These are phyloP conservation scores for Anser brachyrhynchus DNA, from an alignment of 2,113 vertebrate genomes.

Conservation along the genomic window DNA sequence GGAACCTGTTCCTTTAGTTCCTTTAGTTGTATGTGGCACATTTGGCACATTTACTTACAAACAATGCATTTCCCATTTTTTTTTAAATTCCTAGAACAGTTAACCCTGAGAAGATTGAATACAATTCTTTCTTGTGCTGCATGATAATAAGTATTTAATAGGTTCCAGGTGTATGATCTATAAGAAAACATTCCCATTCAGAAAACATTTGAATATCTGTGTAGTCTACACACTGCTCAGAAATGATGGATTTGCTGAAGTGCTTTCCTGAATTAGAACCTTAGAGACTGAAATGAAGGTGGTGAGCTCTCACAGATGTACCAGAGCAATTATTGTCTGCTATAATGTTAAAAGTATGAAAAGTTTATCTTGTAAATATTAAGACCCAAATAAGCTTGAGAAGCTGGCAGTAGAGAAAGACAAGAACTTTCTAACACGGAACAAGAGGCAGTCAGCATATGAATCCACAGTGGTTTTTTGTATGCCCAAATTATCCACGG, in stretches of 20 bases:
- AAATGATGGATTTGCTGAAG: constrained; percentile 24
- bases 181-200: neutral
- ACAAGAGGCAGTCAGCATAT: neutral
- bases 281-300: neutral
- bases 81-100: neutral
- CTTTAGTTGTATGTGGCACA: neutral
- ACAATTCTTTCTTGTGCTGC: neutral
- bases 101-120: neutral
- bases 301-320: neutral
- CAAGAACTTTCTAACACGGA: neutral
- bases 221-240: neutral
- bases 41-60: neutral
- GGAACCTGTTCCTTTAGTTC: neutral
- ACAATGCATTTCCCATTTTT: neutral
- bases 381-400: neutral
- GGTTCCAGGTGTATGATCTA: neutral
- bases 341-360: neutral
- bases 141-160: neutral
- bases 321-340: neutral
- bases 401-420: neutral
- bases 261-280: neutral
- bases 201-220: neutral
- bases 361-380: neutral
- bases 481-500: neutral
- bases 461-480: neutral